phyloP scores from a whole-genome alignment of 64 coral and sea anemone species.

The Montipora sp. region DNA sequence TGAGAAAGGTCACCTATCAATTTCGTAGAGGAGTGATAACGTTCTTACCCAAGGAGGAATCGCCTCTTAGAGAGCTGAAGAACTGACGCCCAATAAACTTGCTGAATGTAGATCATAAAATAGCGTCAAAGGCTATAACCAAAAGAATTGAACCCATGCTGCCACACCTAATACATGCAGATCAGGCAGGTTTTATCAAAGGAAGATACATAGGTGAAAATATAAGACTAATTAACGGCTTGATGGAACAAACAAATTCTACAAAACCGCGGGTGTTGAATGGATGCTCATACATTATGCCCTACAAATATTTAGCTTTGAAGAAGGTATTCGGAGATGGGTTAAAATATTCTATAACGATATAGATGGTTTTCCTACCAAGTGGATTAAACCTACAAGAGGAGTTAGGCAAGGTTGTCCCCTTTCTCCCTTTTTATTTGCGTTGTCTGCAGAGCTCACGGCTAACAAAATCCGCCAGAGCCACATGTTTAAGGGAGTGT shows the following conservation, averaged over 20 bases:
- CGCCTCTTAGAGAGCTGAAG: background rate
- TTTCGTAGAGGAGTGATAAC: background rate
- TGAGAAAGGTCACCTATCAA: background rate
- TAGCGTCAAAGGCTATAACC: background rate
- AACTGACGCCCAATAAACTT: background rate
- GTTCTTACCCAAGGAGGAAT: background rate
- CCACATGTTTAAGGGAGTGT: conserved; percentile 4
- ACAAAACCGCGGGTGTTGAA: background rate
- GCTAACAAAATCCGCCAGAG: conserved; percentile 13
- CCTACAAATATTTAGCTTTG: conserved; percentile 12
- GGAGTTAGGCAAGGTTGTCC: conserved; percentile 43
- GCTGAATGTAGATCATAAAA: background rate
- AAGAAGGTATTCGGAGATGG: background rate
- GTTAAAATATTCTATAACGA: conserved; percentile 9
- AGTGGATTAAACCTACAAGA: background rate
- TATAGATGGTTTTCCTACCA: background rate
- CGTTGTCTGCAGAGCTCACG: background rate
- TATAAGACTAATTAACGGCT: background rate
- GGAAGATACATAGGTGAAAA: background rate
- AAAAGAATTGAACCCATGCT: background rate
- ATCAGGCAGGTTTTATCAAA: background rate
- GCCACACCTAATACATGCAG: background rate
- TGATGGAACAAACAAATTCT: background rate
- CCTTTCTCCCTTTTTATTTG: background rate
- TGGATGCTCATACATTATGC: background rate